A percentile compares a stretch with the other conserved stretches of the same genome.
phyloP scores from a whole-genome alignment of 2,113 vertebrate genomes.

The Tetrax tetrax region DNA sequence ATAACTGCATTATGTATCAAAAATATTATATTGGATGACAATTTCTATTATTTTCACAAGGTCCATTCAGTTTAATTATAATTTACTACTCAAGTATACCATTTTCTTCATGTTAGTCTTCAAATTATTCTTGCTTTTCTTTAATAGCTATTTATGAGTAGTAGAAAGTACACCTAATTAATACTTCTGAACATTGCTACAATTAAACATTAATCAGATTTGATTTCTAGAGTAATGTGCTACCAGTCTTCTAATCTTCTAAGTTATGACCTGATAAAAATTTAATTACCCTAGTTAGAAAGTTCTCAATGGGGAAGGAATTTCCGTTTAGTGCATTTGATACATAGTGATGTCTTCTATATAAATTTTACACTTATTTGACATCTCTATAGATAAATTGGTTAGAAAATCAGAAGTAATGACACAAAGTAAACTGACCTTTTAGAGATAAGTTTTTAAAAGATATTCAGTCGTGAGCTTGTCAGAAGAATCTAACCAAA shows the following conservation, averaged over 20 bases:
- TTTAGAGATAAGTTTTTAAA: neutral
- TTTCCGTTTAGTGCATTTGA: neutral
- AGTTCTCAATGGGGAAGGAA: conserved; percentile 40
- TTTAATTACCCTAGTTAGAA: conserved; percentile 53
- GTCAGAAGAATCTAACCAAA: conserved; percentile 10
- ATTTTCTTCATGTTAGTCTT: conserved; percentile 61
- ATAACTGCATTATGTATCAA: conserved; percentile 30
- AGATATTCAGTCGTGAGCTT: neutral
- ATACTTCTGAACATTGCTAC: conserved; percentile 55
- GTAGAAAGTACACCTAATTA: conserved; percentile 67
- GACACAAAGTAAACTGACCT: neutral
- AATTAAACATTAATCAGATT: conserved; percentile 76
- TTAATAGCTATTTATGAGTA: conserved; percentile 64
- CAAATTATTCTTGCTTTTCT: conserved; percentile 60
- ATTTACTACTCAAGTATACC: conserved; percentile 48
- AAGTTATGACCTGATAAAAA: conserved; percentile 64
- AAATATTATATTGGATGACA: conserved; percentile 53
- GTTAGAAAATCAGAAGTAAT: conserved; percentile 10
- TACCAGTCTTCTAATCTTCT: conserved; percentile 55
- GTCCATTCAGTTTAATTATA: conserved; percentile 51
- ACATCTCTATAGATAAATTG: neutral
- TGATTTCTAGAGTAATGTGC: conserved; percentile 69
- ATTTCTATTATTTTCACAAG: conserved; percentile 54
- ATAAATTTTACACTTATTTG: neutral
- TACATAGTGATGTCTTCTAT: neutral